Evolutionary conservation across 2,797 vertebrate species (phyloP), one percentile per base, ranked within the genome.

Genomic region (Phalanger gymnotis): DNA sequence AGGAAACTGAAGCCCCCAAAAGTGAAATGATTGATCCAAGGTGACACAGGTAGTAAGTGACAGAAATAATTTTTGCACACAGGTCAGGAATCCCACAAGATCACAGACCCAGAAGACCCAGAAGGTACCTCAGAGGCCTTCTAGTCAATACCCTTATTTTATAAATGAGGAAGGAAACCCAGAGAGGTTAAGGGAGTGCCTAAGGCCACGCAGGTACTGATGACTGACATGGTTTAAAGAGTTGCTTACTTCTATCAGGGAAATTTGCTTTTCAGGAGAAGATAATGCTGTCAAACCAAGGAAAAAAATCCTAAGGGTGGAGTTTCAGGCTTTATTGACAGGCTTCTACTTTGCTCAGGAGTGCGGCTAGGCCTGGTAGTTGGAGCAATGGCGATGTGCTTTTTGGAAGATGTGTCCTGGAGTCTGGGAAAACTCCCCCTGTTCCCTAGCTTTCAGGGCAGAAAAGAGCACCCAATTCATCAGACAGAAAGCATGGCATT

Each of bases 391-490:
- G 0, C 3, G 47, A 66, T 30, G 34, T 7, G 28, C 25, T 81
- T 92, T 27, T 47, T 54, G 30, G 52, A 91, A 53, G 54, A 51
- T 47, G 73, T 87, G 53, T 87, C 54, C 40, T 54, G 66, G 52
- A 90, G 6, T 28, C 40, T 31, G 0, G 58, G 90, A 95, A 87
- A 53, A 0, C 30, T 94, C 93, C 51, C 52, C 61, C 2, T 6
- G 3, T 51, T 95, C 92, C 9, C 73, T 25, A 94, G 91, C 27
- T 96, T n/a, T 96, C 27, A 90, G 61, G 34, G 90, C 22, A 93
- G 66, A 92, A 95, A 31, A 55, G 53, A 96, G 54, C 30, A 53
- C n/a, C 25, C 14, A 92, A 97, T 96, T 94, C 93, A 95, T 91
- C 92, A 95, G 95, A 57, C 52, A 95, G 93, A 96, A 95, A 96